A percentile compares a stretch with the other conserved stretches of the same genome.
These are phyloP conservation scores for Chironomus striatipennis DNA, from an alignment of 1,140 invertebrate genomes.

Conservation along the genomic window DNA sequence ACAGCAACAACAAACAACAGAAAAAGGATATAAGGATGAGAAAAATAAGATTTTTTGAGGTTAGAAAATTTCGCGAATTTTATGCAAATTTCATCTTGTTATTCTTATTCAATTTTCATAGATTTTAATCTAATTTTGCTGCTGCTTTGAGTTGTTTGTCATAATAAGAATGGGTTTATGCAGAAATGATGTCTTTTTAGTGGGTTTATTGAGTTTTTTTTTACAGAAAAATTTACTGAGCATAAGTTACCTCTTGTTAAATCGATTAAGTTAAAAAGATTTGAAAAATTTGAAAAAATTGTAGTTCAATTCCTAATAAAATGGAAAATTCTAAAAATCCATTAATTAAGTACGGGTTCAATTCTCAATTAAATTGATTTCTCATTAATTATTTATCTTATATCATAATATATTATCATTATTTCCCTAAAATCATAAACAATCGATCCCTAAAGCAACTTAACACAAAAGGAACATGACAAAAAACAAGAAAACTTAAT, in stretches of 20 bases:
- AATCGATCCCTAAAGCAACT: background rate
- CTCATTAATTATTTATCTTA: no score
- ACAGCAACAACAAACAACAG: background rate
- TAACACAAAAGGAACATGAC: background rate
- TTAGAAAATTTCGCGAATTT: constrained; percentile 4
- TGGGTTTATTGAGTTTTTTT: no score
- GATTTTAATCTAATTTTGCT: constrained; percentile 6
- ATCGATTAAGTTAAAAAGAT: no score
- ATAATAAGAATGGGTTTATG: background rate
- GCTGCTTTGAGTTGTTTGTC: background rate
- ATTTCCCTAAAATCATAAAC: background rate
- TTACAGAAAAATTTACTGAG: no score
- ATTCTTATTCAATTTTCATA: background rate
- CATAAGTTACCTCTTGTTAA: no score
- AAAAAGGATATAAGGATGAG: background rate
- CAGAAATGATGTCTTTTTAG: no score
- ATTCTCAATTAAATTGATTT: no score
- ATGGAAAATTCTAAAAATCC: no score
- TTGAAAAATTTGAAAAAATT: no score
- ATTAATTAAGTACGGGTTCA: no score
- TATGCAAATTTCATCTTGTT: background rate
- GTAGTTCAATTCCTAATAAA: no score
- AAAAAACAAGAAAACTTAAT: background rate
- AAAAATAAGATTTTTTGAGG: background rate
- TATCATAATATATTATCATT: no score